A percentile compares a stretch with the other conserved stretches of the same genome.
Evolutionary conservation across 2,888 invertebrate genomes (phyloP).

Genomic region (Sarcophaga variegata): DNA sequence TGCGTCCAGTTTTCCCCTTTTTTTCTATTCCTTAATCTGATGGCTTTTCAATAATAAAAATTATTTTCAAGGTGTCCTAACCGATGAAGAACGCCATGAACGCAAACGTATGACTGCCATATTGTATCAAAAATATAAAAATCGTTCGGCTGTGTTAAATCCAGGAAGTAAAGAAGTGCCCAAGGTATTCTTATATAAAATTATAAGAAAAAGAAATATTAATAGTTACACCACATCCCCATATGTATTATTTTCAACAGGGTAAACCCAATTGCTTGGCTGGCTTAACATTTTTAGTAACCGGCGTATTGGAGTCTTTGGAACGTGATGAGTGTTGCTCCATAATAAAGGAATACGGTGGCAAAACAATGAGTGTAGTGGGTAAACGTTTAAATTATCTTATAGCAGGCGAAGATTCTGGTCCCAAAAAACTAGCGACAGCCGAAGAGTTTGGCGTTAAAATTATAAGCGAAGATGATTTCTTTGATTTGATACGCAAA

Average conservation of each 20-base stretch:
- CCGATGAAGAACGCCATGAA: slow-evolving; percentile 87
- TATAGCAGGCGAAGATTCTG: slow-evolving; percentile 92
- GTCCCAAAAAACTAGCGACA: slow-evolving; percentile 91
- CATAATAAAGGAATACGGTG: slow-evolving; percentile 90
- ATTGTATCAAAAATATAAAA: slow-evolving; percentile 89
- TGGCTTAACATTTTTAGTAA: slow-evolving; percentile 88
- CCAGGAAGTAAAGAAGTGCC: slow-evolving; percentile 93
- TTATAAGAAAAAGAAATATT: neutral
- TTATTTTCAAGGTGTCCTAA: slow-evolving; percentile 73
- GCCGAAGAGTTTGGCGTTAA: slow-evolving; percentile 87
- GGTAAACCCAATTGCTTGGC: slow-evolving; percentile 88
- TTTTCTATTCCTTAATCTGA: neutral
- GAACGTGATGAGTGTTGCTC: slow-evolving; percentile 90
- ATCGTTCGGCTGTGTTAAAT: slow-evolving; percentile 90
- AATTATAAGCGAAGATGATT: slow-evolving; percentile 90
- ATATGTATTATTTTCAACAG: slow-evolving; percentile 78
- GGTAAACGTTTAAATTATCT: slow-evolving; percentile 92
- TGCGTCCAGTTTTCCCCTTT: too few relatives aligned
- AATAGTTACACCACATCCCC: neutral
- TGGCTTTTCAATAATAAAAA: slow-evolving; percentile 1
- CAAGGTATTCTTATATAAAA: slow-evolving; percentile 83
- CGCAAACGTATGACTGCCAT: slow-evolving; percentile 86
- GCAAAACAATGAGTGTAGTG: slow-evolving; percentile 87
- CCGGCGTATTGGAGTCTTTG: slow-evolving; percentile 94
- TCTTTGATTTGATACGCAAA: slow-evolving; percentile 89